phyloP scores from a whole-genome alignment of 2,113 vertebrate species.

The Pitta sordida region DNA sequence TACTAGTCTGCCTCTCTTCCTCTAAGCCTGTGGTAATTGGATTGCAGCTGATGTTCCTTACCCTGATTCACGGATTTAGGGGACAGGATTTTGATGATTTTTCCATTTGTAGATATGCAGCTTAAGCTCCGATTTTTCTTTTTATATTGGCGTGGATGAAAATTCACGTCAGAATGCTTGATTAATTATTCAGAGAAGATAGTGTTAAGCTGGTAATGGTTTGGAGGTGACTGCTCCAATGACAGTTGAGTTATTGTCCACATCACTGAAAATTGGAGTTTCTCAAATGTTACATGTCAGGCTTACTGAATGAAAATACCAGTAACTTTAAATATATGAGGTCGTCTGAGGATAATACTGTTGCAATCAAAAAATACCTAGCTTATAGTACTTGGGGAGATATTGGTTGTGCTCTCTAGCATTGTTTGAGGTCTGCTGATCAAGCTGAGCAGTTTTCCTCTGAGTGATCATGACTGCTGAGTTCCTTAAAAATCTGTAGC shows the following conservation, averaged over 20 bases:
- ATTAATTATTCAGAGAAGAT: background rate
- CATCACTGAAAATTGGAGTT: background rate
- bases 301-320: background rate
- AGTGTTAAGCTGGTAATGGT: background rate
- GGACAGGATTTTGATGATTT: background rate
- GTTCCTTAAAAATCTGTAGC: background rate
- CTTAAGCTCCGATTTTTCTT: background rate
- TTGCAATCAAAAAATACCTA: background rate
- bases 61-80: background rate
- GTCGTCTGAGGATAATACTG: background rate
- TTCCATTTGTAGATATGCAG: background rate
- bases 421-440: background rate
- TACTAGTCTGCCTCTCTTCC: background rate
- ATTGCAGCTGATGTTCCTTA: slow-evolving; percentile 2
- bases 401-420: background rate
- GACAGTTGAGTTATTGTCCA: background rate
- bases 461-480: background rate
- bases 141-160: background rate
- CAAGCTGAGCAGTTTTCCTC: background rate
- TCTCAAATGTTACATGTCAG: background rate
- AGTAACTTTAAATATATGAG: background rate
- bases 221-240: background rate
- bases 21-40: slow-evolving; percentile 10
- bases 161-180: background rate
- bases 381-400: background rate